These are phyloP conservation scores for Eriosoma lanigerum DNA, from an alignment of 1,140 invertebrate genomes.

Conservation along the genomic window DNA sequence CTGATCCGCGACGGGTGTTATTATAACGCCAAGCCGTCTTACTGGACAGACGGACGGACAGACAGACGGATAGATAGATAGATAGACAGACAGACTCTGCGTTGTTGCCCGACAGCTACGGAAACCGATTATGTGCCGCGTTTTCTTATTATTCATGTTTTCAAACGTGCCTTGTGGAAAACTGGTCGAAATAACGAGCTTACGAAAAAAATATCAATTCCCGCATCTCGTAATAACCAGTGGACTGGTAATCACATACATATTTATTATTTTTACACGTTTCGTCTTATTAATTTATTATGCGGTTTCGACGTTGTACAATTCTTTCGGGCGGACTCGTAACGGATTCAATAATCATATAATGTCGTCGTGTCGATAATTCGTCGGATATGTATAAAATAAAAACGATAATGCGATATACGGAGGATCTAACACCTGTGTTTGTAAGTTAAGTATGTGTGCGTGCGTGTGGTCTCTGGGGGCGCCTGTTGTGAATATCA, in stretches of 20 bases:
- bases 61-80: background rate
- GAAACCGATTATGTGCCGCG: slow-evolving; percentile 18
- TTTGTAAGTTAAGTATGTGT: background rate
- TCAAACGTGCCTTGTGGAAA: background rate
- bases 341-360: too few species aligned
- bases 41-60: background rate
- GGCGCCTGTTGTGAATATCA: slow-evolving; percentile 16
- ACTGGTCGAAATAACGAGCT: background rate
- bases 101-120: slow-evolving; percentile 6
- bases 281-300: too few species aligned
- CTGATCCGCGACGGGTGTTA: slow-evolving; percentile 48
- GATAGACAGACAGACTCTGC: background rate
- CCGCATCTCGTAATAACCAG: too few species aligned
- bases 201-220: background rate
- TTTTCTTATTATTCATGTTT: slow-evolving; percentile 9
- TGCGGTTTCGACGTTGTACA: too few species aligned
- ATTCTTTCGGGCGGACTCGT: too few species aligned
- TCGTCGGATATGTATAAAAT: background rate
- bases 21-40: slow-evolving; percentile 34
- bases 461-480: background rate
- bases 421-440: background rate
- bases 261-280: too few species aligned
- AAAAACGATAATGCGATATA: background rate
- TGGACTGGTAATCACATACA: too few species aligned
- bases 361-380: slow-evolving; percentile 17